Percentiles rank a stretch among this genome's conserved stretches.
phyloP scores from a whole-genome alignment of 2,888 invertebrate genomes.

The Diarsia brunnea region DNA sequence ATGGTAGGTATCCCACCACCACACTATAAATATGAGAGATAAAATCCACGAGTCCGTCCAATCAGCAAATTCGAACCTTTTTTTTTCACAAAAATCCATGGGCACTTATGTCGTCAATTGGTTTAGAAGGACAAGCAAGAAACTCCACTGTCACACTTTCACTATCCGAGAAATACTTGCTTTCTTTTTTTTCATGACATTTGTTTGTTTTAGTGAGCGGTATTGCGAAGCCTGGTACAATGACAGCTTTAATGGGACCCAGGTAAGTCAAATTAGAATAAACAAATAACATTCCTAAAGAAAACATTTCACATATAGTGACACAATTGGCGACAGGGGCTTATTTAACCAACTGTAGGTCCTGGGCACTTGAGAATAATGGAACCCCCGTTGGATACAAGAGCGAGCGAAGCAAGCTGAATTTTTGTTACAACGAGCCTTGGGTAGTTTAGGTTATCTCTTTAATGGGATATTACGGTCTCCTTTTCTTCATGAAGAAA shows the following conservation, averaged over 20 bases:
- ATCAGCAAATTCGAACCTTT: background rate
- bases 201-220: slow-evolving; percentile 92
- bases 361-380: no score
- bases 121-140: background rate
- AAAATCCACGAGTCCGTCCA: background rate
- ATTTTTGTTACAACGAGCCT: no score
- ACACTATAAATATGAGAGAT: background rate
- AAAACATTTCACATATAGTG: no score
- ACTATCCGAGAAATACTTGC: background rate
- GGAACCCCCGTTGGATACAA: no score
- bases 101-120: background rate
- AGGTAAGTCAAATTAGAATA: slow-evolving; percentile 90
- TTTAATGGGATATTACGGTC: background rate
- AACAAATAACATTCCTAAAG: no score
- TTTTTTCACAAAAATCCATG: background rate
- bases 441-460: no score
- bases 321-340: no score
- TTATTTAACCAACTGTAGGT: no score
- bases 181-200: background rate
- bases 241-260: slow-evolving; percentile 96
- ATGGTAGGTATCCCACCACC: background rate
- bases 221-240: slow-evolving; percentile 94
- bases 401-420: no score
- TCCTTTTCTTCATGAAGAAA: background rate
- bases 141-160: background rate